A percentile compares a stretch with the other conserved stretches of the same genome.
Evolutionary conservation across 2,113 vertebrate genomes (phyloP).

Genomic region (Acanthochromis polyacanthus): DNA sequence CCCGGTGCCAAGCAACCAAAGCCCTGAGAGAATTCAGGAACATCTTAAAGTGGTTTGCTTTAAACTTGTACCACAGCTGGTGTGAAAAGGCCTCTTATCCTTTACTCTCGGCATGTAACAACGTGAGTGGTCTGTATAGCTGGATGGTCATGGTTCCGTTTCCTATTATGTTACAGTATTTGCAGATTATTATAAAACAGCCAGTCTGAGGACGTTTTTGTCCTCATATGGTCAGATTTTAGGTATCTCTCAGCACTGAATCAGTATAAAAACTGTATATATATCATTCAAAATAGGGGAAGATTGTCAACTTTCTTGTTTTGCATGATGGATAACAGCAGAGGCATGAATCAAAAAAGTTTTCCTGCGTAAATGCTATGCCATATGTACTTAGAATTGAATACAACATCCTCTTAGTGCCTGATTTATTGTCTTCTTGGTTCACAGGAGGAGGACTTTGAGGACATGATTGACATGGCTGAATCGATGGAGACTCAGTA

Average conservation of each 20-base stretch:
- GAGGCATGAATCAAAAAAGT: too few species aligned
- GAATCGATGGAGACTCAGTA: conserved; percentile 90
- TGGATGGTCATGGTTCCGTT: conserved; percentile 16
- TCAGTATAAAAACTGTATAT: background rate
- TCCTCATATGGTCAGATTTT: conserved; percentile 3
- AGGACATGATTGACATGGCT: conserved; percentile 91
- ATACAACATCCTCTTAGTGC: background rate
- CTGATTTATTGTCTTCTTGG: background rate
- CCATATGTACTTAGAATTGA: background rate
- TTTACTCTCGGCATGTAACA: conserved; percentile 49
- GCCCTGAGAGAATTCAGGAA: background rate
- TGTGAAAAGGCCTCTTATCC: conserved; percentile 46
- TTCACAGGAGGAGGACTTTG: conserved; percentile 93
- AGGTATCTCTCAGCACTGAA: background rate
- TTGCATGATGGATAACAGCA: background rate
- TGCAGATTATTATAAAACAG: conserved; percentile 33
- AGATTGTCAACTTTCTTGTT: background rate
- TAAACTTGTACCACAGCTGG: conserved; percentile 27
- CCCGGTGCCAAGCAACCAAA: background rate
- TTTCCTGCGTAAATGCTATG: background rate
- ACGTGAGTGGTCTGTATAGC: conserved; percentile 17
- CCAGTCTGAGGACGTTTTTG: conserved; percentile 1
- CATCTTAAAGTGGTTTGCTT: conserved; percentile 17
- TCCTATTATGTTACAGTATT: conserved; percentile 32
- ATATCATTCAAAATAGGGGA: too few species aligned